Evolutionary conservation across 2,797 vertebrate genomes (phyloP).

Genomic region (Neopelma chrysocephalum): DNA sequence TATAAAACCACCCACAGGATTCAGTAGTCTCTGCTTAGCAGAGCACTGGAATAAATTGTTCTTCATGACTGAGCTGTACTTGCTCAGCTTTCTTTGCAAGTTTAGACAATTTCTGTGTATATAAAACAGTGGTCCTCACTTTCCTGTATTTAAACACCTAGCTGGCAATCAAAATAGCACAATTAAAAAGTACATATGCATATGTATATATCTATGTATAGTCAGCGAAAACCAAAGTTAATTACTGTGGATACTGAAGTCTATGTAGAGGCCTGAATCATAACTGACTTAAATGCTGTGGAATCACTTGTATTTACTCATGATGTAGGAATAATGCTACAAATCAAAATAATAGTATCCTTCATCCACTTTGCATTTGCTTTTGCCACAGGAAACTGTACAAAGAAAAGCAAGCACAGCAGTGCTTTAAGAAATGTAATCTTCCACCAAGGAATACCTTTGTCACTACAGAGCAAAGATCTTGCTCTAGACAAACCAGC

Average conservation of each 20-base stretch:
- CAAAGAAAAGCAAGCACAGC: background rate
- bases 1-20: background rate
- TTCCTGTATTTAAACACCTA: background rate
- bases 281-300: background rate
- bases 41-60: background rate
- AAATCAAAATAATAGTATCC: constrained; percentile 13
- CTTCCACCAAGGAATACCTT: background rate
- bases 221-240: background rate
- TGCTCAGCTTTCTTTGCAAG: background rate
- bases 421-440: background rate
- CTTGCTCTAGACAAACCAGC: background rate
- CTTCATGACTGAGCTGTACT: background rate
- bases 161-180: background rate
- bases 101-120: background rate
- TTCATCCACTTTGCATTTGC: background rate
- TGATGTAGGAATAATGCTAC: background rate
- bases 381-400: background rate
- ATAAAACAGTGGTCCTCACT: background rate
- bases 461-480: background rate
- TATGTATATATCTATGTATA: background rate
- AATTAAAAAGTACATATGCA: background rate
- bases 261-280: background rate
- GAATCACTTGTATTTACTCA: background rate
- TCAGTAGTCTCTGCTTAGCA: background rate
- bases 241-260: background rate